These are phyloP conservation scores for Anarsia innoxiella DNA, from an alignment of 2,888 invertebrate species.

Conservation along the genomic window DNA sequence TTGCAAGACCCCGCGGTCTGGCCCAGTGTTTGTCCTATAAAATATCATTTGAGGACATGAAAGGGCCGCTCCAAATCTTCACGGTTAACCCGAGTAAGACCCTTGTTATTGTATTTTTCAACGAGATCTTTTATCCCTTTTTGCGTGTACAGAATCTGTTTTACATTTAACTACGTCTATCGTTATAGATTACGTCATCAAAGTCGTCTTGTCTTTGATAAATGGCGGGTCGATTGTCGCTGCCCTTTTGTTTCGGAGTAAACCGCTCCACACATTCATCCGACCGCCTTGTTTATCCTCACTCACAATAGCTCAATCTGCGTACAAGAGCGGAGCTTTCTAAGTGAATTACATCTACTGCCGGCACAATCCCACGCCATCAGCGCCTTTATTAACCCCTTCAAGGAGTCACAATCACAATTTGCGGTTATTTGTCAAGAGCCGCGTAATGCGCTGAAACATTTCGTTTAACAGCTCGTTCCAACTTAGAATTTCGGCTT, in stretches of 20 bases:
- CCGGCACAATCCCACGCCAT: slow-evolving; percentile 54
- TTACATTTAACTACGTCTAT: not conserved
- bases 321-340: slow-evolving; percentile 48
- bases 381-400: slow-evolving; percentile 66
- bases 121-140: too few relatives aligned
- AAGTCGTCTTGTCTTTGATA: slow-evolving; percentile 5
- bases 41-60: slow-evolving; percentile 47
- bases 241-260: slow-evolving; percentile 5
- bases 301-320: slow-evolving; percentile 66
- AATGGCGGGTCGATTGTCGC: slow-evolving; percentile 16
- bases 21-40: slow-evolving; percentile 50
- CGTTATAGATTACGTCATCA: not conserved
- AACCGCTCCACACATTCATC: slow-evolving; percentile 10
- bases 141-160: too few relatives aligned
- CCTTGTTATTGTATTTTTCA: slow-evolving; percentile 8
- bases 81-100: slow-evolving; percentile 28
- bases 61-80: slow-evolving; percentile 23
- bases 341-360: slow-evolving; percentile 53
- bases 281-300: slow-evolving; percentile 11
- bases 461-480: slow-evolving; percentile 36
- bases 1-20: slow-evolving; percentile 51
- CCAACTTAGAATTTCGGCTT: slow-evolving; percentile 39
- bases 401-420: slow-evolving; percentile 66
- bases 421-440: slow-evolving; percentile 68
- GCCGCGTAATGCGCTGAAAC: slow-evolving; percentile 39